These are phyloP conservation scores for Mustela lutreola DNA, from an alignment of 2,113 vertebrate species.

Conservation along the genomic window DNA sequence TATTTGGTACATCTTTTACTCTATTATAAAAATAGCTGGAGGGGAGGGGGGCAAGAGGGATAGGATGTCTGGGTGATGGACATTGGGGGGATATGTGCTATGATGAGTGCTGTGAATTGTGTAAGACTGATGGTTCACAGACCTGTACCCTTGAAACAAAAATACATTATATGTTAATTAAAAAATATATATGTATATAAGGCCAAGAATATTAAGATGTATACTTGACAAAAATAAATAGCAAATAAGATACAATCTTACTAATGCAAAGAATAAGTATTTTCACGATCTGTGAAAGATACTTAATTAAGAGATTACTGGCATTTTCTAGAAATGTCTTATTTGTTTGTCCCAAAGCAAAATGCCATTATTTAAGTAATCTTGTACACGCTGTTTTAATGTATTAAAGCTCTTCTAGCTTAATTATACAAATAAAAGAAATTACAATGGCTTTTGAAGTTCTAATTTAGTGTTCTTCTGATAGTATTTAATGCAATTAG, in stretches of 20 bases:
- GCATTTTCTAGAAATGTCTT: constrained; percentile 70
- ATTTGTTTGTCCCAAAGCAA: constrained; percentile 74
- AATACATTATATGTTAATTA: no score
- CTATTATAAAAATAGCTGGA: constrained; percentile 24
- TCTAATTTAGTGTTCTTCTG: constrained; percentile 55
- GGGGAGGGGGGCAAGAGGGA: no score
- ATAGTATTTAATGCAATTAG: background rate
- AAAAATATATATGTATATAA: background rate
- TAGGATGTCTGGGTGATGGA: no score
- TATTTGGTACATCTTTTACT: background rate
- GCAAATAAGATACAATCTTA: constrained; percentile 39
- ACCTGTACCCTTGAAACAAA: no score
- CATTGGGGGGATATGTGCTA: no score
- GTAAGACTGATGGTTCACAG: no score
- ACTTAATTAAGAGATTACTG: constrained; percentile 64
- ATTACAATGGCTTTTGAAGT: constrained; percentile 70
- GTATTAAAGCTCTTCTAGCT: constrained; percentile 41
- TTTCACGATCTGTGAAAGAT: constrained; percentile 30
- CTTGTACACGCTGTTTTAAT: constrained; percentile 46
- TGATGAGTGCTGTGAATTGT: no score
- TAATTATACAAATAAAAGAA: constrained; percentile 69
- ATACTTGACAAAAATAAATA: constrained; percentile 40
- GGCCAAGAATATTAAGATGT: constrained; percentile 41
- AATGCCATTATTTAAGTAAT: constrained; percentile 72
- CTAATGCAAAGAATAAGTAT: constrained; percentile 15